These are phyloP conservation scores for Apis dorsata DNA, from an alignment of 1,140 invertebrate species.

Conservation along the genomic window DNA sequence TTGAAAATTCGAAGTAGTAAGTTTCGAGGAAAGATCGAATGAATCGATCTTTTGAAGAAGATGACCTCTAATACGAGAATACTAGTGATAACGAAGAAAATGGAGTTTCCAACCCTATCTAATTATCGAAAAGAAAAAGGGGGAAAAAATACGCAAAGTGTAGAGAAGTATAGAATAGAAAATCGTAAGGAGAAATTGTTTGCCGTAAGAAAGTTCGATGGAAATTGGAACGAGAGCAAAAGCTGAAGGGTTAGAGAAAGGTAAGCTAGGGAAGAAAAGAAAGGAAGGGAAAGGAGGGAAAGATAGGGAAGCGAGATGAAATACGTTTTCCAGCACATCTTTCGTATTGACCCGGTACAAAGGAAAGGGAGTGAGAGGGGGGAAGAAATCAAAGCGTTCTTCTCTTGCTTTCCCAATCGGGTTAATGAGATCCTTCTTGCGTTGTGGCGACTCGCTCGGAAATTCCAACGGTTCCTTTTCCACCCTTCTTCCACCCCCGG, in stretches of 20 bases:
- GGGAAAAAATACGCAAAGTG: neutral
- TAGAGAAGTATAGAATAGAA: neutral
- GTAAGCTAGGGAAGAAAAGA: neutral
- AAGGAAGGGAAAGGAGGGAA: neutral
- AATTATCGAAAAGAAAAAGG: neutral
- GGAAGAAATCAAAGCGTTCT: slow-evolving; percentile 37
- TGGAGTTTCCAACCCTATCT: neutral
- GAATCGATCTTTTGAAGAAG: no score
- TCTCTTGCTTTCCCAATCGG: slow-evolving; percentile 32
- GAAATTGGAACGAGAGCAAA: neutral
- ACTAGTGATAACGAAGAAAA: neutral
- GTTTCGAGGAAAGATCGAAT: no score
- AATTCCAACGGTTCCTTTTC: slow-evolving; percentile 13
- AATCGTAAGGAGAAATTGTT: neutral
- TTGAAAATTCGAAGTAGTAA: no score
- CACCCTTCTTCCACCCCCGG: no score
- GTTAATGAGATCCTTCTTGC: slow-evolving; percentile 46
- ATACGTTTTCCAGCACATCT: slow-evolving; percentile 38
- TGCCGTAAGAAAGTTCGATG: neutral
- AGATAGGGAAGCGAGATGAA: slow-evolving; percentile 5
- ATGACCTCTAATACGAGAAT: no score
- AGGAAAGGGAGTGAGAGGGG: neutral
- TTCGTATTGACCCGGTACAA: slow-evolving; percentile 28
- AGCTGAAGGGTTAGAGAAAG: neutral
- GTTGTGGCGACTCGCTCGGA: slow-evolving; percentile 17